Evolutionary conservation across 2,888 invertebrate species (phyloP), one percentile per base, ranked within the genome.

Genomic region (Acanthococcus lagerstroemiae): DNA sequence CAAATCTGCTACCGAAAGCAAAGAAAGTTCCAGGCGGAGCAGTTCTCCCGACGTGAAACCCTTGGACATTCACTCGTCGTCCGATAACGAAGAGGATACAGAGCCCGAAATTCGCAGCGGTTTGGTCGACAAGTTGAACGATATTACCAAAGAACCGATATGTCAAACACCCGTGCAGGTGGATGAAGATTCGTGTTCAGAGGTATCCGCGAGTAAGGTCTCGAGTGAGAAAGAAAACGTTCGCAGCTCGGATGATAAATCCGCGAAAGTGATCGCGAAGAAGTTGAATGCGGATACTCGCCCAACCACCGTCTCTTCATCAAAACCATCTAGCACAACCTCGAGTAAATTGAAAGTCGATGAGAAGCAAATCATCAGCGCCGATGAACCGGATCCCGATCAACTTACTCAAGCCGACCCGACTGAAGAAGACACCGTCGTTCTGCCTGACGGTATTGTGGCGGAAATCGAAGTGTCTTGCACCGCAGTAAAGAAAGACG

Each of bases 251-350:
- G 27, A 55, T n/a, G 24, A 55, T 19, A 27, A 26, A 12, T 19
- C 24, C 26, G 26, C 19, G 4, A 44, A 56, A 6, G 55, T 37
- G 44, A 30, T 55, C 3, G 7, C 55, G 1, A 22, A 56, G 12
- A 56, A 56, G 44, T 56, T 56, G 44, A 21, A n/a, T 5, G 55
- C 55, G 21, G 55, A 56, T 9, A 56, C 21, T 56, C 55, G 6
- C 37, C 30, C 24, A 44, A 56, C 55, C 37, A 37, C 37, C 37
- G 21, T 56, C 15, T 56, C 19, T 9, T 56, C 55, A 2, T 21
- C 27, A 9, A 30, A 37, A 37, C 44, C 55, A 3, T 5, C 55
- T 4, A 22, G n/a, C n/a, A n/a, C 55, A n/a, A 17, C 26, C 26
- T 55, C 37, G 21, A 17, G 22, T 21, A 56, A 37, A 56, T 21